Percentiles rank a stretch among this genome's conserved stretches.
Evolutionary conservation across 1,140 invertebrate genomes (phyloP).

Genomic region (Eriocheir sinensis): DNA sequence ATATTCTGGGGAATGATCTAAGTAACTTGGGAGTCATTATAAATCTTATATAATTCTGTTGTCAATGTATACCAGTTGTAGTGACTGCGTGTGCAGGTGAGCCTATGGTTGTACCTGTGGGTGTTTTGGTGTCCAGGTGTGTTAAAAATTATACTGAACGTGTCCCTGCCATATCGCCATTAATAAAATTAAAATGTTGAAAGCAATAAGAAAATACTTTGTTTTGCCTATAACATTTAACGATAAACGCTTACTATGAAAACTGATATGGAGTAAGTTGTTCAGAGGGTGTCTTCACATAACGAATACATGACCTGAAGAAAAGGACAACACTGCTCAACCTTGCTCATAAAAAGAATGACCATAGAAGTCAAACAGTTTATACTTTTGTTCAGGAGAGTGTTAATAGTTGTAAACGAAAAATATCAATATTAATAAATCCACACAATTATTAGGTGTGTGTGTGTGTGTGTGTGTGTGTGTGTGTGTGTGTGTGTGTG

Average conservation of each 20-base stretch:
- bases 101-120: conserved; percentile 20
- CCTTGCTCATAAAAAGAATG: no score
- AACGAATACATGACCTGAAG: no score
- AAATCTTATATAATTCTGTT: not conserved
- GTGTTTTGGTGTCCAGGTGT: conserved; percentile 13
- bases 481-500: not conserved
- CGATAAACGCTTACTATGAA: no score
- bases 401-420: no score
- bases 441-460: not conserved
- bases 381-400: no score
- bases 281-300: no score
- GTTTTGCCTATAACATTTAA: not conserved
- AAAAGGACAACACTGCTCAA: no score
- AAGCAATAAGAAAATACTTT: not conserved
- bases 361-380: no score
- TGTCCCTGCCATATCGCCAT: conserved; percentile 13
- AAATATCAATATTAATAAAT: not conserved
- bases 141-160: not conserved
- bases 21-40: not conserved
- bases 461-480: no score
- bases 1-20: not conserved
- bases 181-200: conserved; percentile 7
- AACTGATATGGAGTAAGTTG: no score
- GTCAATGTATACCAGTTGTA: not conserved
- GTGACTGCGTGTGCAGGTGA: not conserved